Evolutionary conservation across 2,888 invertebrate species (phyloP), one percentile per base, ranked within the genome.

Genomic region (Polydrusus tereticollis): DNA sequence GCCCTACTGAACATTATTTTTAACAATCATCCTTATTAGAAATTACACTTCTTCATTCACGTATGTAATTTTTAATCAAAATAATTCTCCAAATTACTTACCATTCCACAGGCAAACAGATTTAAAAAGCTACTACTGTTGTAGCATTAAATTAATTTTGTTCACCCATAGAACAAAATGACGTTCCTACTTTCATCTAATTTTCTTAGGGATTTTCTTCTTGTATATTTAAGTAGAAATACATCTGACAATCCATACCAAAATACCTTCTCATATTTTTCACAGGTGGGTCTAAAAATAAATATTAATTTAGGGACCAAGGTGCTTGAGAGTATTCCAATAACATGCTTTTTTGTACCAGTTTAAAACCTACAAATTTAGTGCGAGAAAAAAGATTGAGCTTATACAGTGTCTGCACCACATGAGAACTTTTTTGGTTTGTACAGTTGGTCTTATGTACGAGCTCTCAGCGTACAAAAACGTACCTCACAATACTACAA

Each of bases 211-310:
- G 16, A 2, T 41, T 23, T 21, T 26, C 26, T 59, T 43, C 41
- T 41, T 41, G 43, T 16, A 14, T 26, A n/a, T 50, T 26, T 23
- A 59, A 41, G n/a, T n/a, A 20, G 14, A 1, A 26, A 59, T 12
- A 43, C 41, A 43, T 43, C 23, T 26, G 23, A 20, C 8, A 59
- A 41, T 59, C 43, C 38, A 23, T 23, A 4, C 23, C n/a, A 14
- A 3, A 38, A 45, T 64, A 63, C 45, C 69, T 72, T 71, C 70
- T 79, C 68, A 18, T 65, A 60, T 77, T 80, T 76, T 76, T 82
- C 77, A 82, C 64, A 82, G 80, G 79, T 80, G 82, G 50, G 82
- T 82, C 82, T 82, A 81, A 77, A 80, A 80, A 66, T 23, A 55
- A 75, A 75, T 45, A 76, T 58, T 69, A 20, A 65, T 63, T 50